A percentile compares a stretch with the other conserved stretches of the same genome.
Evolutionary conservation across 2,888 invertebrate species (phyloP).

Genomic region (Disparrhopalites patrizii): DNA sequence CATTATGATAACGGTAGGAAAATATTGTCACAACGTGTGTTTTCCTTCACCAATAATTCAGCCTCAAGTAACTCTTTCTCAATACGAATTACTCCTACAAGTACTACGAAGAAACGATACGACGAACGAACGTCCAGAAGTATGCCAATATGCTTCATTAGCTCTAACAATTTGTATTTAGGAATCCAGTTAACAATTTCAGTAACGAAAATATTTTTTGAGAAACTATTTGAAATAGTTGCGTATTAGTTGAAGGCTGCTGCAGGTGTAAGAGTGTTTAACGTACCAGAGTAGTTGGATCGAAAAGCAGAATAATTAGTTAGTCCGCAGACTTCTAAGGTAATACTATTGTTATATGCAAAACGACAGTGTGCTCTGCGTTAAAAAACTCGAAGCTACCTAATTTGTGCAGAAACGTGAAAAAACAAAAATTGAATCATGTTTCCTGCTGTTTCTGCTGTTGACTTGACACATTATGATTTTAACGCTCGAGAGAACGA

Average conservation of each 20-base stretch:
- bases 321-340: no score
- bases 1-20: not conserved
- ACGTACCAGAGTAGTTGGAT: no score
- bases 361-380: no score
- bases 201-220: not conserved
- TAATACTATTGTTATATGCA: no score
- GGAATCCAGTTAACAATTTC: not conserved
- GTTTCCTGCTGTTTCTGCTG: constrained; percentile 45
- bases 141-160: not conserved
- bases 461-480: constrained; percentile 59
- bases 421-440: constrained; percentile 27
- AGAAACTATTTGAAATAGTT: no score
- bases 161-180: not conserved
- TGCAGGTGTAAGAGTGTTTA: no score
- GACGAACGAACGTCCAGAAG: not conserved
- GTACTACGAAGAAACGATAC: not conserved
- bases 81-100: not conserved
- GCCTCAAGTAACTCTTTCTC: not conserved
- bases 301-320: no score
- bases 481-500: constrained; percentile 84
- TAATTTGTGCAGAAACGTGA: not conserved
- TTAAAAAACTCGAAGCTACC: not conserved
- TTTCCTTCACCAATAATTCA: not conserved
- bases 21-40: not conserved
- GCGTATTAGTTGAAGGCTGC: no score